Base-by-base conservation (phyloP, 1,140 invertebrate genomes). In the Drosophila prosaltans region DNA sequence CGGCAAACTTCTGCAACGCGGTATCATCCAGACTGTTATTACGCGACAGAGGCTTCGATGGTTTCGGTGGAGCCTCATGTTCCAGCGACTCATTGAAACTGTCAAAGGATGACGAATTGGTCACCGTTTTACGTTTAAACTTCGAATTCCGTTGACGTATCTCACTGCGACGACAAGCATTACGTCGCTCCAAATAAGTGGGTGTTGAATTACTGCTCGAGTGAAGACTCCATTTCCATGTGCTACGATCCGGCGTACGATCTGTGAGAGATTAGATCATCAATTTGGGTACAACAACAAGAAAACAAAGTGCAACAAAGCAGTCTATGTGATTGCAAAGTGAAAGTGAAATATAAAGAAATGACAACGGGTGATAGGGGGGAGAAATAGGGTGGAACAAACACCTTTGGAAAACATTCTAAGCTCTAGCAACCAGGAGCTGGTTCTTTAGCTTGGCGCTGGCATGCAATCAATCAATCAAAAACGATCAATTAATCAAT, bases 141-240 rank as follows among this genome's bases (percentile, higher is more conserved):
- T 95, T 90, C 94, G 94, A 81, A 43, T 89, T 89, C 95, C 96
- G 72, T 95, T 93, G 91, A 2, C 92, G 86, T 3, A 92, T 91
- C 68, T 92, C 92, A 51, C 91, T 92, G 43, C 92, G 81, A 1
- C 92, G 78, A 58, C 90, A 92, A 2, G 91, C 84, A 62, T 92
- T 92, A 36, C 92, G 96, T 94, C 96, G 96, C 90, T 98, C 97
- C 51, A 98, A 93, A 92, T 98, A 98, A 74, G 98, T 97, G 1
- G 97, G 97, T 0, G 97, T 97, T 2, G 97, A 97, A 0, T 97
- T 96, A 54, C 86, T 88, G 60, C 78, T 81, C 30, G 90, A 89
- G 48, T 92, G 75, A 32, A 90, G 76, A 55, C 83, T 81, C 92
- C 92, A 92, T 73, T 92, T 92, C 91, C 92, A 92, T n/a, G 82